Evolutionary conservation across 2,113 vertebrate genomes (phyloP), one percentile per base, ranked within the genome.

Genomic region (Nycticebus coucang): DNA sequence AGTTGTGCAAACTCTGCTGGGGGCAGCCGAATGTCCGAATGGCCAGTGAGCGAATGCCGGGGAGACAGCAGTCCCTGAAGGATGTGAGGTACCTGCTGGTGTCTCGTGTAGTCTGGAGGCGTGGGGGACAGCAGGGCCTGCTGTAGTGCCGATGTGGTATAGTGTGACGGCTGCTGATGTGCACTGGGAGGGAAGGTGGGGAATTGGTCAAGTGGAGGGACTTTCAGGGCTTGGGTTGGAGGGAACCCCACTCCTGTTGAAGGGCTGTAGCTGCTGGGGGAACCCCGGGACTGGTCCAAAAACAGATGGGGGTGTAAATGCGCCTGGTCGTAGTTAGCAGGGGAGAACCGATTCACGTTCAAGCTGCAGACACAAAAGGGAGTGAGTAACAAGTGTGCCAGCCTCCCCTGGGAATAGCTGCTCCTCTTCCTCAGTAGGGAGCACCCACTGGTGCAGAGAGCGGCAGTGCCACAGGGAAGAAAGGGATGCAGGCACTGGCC

Each of bases 41-140:
- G 99, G 87, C 99, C 99, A 0, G 99, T 99, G 95, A 99, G 98
- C 0, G 99, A 99, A 97, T 99, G 99, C 62, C 99, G 99, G 81
- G 99, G 99, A 4, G 99, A 99, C 62, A 99, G 99, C 92, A 99
- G 99, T 96, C 99, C 99, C 98, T 99, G 99, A 77, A 99, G 99
- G 95, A 99, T 99, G 93, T 99, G 99, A 3, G 99, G 99, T 94
- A 99, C 99, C 95, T 99, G 99, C 97, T 99, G 99, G 95, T 99
- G 99, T 95, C 99, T 97, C 78, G 97, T 98, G 96, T 99, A 99
- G 97, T 99, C 99, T 50, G 99, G 98, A 0, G 99, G 99, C 0
- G 99, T 99, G 0, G 99, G 99, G 62, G 99, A 99, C 24, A 99
- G 98, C 97, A 99, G 98, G 21, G 99, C 99, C 98, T 99, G 99